Base-by-base conservation (phyloP, 1,140 invertebrate genomes). In the Condylostylus longicornis region DNA sequence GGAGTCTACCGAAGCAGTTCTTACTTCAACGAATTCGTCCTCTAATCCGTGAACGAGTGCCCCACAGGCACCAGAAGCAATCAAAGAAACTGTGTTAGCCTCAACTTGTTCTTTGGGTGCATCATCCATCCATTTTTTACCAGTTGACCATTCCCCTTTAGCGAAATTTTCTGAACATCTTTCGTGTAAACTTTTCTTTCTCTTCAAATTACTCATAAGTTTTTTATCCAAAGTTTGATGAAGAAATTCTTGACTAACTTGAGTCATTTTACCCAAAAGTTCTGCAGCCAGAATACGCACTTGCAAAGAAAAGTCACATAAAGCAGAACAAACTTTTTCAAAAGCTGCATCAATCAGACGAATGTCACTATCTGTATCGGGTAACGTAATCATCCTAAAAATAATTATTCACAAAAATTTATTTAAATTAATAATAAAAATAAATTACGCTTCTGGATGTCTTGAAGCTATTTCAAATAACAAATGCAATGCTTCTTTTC, bases 41-140 rank as follows among this genome's bases (percentile, higher is more conserved):
- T 99, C 95, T 18, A 98, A 68, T 0, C 93, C 95, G 63, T 98
- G 91, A 45, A 99, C 89, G 66, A 98, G 93, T 30, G 94, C 95
- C 12, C 95, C 95, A 65, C 93, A 97, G 8, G 94, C 84, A 13
- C 93, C 94, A 50, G 83, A 89, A 22, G 80, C 82, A 56, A 95
- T 86, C 21, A 95, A 64, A 43, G 74, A 84, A 20, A 93, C 74
- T 41, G 72, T 72, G 22, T 84, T 77, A 22, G 83, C 77, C 54
- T 83, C 74, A 9, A 85, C 49, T 27, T 72, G 57, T 55, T 88
- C 84, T 42, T 77, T 75, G 1, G 86, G 86, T 25, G 75, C 76
- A 67, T 87, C 84, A 64, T 91, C 86, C 15, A 82, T 83, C 83
- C 87, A 89, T 49, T 83, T 82, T 55, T 87, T 80, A 9, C 90